Evolutionary conservation across 92 coral and sea anemone genomes (phyloP), one percentile per base, ranked within the genome.

Genomic region (Isaurus tuberculatus): DNA sequence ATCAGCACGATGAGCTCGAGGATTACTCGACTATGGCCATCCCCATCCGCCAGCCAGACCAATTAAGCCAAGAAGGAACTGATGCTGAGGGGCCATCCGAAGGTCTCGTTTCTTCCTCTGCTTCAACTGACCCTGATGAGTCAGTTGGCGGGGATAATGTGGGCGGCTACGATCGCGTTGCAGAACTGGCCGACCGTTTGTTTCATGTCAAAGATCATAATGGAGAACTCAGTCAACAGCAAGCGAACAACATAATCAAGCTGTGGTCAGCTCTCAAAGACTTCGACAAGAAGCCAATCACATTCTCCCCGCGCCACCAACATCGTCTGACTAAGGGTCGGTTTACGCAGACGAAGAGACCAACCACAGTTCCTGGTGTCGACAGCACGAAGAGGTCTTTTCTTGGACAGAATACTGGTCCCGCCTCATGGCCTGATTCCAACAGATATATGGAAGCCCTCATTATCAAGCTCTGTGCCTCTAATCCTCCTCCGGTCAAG

Each of bases 211-310:
- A 40, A 40, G 46, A 40, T 40, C 65, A 17, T 8, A 22, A 60
- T n/a, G 66, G 11, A 13, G 27, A 26, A n/a, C 9, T 0, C 11
- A 60, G 27, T 17, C 66, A 23, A 3, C 25, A 60, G 8, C 31
- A 60, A 20, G 66, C 31, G 10, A 10, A 60, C 66, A 3, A 60
- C 27, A 26, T 22, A 2, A 26, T 23, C 65, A 19, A 15, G 65
- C 46, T 40, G 46, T 40, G 46, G 65, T n/a, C 65, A 57, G 25
- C 65, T 57, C 65, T 57, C n/a, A n/a, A n/a, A n/a, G n/a, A n/a
- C n/a, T n/a, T n/a, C n/a, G n/a, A n/a, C n/a, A n/a, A n/a, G n/a
- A n/a, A n/a, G n/a, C n/a, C n/a, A n/a, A n/a, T n/a, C n/a, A n/a
- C n/a, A n/a, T n/a, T n/a, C n/a, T n/a, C 25, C 65, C 65, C 25